These are phyloP conservation scores for Choloepus didactylus DNA, from an alignment of 2,797 vertebrate genomes.

Conservation along the genomic window DNA sequence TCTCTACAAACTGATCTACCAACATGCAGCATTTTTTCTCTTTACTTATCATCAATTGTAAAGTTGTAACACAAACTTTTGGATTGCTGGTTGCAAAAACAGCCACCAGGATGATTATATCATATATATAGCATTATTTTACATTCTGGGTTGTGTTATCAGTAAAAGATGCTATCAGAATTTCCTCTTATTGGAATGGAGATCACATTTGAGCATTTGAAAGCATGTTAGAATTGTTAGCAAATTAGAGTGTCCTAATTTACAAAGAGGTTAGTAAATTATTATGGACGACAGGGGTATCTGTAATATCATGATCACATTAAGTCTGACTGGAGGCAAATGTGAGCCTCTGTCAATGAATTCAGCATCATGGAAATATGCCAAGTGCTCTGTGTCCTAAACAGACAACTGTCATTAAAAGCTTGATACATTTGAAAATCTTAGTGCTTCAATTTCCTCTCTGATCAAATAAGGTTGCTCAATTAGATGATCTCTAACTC, in stretches of 20 bases:
- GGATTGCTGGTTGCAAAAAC: neutral
- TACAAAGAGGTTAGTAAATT: neutral
- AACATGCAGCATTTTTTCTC: neutral
- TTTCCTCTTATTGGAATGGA: neutral
- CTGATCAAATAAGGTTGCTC: neutral
- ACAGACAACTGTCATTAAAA: neutral
- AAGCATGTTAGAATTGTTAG: neutral
- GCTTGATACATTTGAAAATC: neutral
- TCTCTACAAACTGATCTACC: neutral
- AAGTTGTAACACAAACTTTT: neutral
- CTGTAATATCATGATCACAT: neutral
- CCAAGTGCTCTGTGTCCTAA: neutral
- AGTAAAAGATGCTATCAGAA: neutral
- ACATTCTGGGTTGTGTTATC: neutral
- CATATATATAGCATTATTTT: neutral
- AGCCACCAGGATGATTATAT: neutral
- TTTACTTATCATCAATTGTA: neutral
- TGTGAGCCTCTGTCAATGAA: neutral
- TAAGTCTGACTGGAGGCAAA: neutral
- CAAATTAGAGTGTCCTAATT: neutral
- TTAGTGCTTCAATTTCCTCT: constrained; percentile 39
- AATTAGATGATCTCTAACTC: neutral
- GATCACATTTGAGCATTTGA: constrained; percentile 7
- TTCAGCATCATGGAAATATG: neutral
- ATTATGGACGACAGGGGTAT: neutral